Base-by-base conservation (phyloP, 2,797 vertebrate genomes). In the Amblyraja radiata region DNA sequence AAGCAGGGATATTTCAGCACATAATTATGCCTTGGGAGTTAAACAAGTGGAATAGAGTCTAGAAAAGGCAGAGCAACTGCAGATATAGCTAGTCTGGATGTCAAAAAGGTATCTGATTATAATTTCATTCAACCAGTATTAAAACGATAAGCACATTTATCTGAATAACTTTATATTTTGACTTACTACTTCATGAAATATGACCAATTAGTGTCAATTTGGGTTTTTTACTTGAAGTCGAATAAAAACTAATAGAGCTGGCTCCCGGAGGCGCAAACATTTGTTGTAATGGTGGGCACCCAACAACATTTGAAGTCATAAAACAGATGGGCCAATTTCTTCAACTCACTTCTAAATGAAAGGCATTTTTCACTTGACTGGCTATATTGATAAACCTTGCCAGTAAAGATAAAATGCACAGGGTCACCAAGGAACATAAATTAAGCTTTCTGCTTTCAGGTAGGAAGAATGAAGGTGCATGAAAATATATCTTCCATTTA, bases 341-440 rank as follows among this genome's bases (percentile, higher is more conserved):
- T 86, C 28, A 86, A 86, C 32, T 18, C 83, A 65, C 58, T 86
- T 86, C 28, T 63, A 63, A 86, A 86, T 86, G 13, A 32, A 86
- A 86, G 6, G 58, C 32, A 86, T 86, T 65, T 86, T 86, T 86
- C 58, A 65, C 58, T 86, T 86, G 61, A 86, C 58, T 86, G 61
- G 58, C 63, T 65, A 86, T 7, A 86, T 65, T 65, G 83, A 86
- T 65, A 86, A 86, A 86, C 58, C 58, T 86, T 86, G 83, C 83
- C 28, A 86, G 61, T 86, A 86, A 32, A 18, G 14, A 9, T 32
- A 86, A 86, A 63, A 63, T n/a, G 16, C n/a, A 61, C 32, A 58
- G 86, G 83, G n/a, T 65, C 83, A 86, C 14, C 18, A 1, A 58
- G 63, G 13, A 86, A 86, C 61, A 86, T 58, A 86, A 86, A 86